Evolutionary conservation across 1,140 invertebrate species (phyloP).

Genomic region (Oscheius sp.): DNA sequence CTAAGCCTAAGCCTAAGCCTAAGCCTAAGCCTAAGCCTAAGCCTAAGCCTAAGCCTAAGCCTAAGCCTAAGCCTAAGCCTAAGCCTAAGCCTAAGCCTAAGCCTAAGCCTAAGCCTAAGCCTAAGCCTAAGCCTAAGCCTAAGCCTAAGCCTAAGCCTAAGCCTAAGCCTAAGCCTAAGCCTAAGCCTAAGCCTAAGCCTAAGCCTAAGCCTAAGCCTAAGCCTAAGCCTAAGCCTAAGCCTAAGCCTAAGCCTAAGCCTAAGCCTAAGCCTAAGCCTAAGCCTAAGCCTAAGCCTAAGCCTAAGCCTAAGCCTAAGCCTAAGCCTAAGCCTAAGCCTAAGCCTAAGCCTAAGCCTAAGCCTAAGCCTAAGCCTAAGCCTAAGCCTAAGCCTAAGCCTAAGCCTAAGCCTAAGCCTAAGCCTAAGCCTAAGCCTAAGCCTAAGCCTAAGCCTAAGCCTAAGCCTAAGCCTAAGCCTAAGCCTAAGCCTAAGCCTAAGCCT

Average conservation of each 20-base stretch:
- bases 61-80: conserved; percentile 25
- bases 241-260: conserved; percentile 13
- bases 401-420: conserved; percentile 29
- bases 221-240: conserved; percentile 24
- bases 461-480: conserved; percentile 34
- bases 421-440: conserved; percentile 28
- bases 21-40: conserved; percentile 27
- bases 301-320: conserved; percentile 27
- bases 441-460: conserved; percentile 32
- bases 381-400: conserved; percentile 28
- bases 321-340: conserved; percentile 32
- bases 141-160: conserved; percentile 30
- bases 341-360: conserved; percentile 32
- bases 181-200: conserved; percentile 25
- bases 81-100: conserved; percentile 33
- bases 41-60: conserved; percentile 27
- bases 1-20: conserved; percentile 30
- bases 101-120: conserved; percentile 27
- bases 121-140: conserved; percentile 25
- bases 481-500: conserved; percentile 38
- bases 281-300: conserved; percentile 34
- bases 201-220: conserved; percentile 28
- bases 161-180: conserved; percentile 27
- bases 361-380: conserved; percentile 33
- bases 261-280: conserved; percentile 34